Base-by-base conservation (phyloP, 2,797 vertebrate species). In the Acomys russatus region DNA sequence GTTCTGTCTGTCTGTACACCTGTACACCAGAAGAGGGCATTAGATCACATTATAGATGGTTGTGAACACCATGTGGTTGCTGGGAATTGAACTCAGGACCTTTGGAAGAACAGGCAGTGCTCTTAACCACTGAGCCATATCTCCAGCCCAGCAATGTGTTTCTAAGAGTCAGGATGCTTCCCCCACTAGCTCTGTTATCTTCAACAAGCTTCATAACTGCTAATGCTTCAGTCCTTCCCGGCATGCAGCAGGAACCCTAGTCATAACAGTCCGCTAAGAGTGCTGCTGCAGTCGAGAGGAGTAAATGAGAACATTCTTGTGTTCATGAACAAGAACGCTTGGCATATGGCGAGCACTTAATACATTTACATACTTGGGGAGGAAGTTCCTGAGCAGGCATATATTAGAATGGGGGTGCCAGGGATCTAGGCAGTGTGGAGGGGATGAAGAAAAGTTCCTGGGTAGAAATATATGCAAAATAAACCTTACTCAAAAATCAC, bases 381-480 rank as follows among this genome's bases (percentile, higher is more conserved):
- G 18, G 33, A 91, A 9, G 8, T 30, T 38, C 66, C 38, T 28
- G 18, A 94, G 51, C 8, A 78, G 6, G 20, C 35, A 59, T 54
- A 54, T 51, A 15, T 83, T 86, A 90, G 88, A 76, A 59, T 11
- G 1, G 90, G n/a, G 51, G 61, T 25, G 15, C 38, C n/a, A 25
- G 23, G 33, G 51, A 49, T 44, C 70, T 88, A 83, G 59, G 15
- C 49, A 51, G n/a, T 17, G 25, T 44, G 70, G 15, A 79, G 25
- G 56, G 54, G 6, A 89, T 61, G 18, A 74, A 79, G 78, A 87
- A 91, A 73, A 3, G 96, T 94, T 97, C 33, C 64, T 61, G 30
- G 93, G 97, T 94, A 90, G 98, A 98, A 98, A 17, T 91, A 97
- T 63, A 44, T 78, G 23, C 25, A 88, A 66, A 22, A 78, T 54